Evolutionary conservation across 1,140 invertebrate species (phyloP), one percentile per base, ranked within the genome.

Genomic region (Oreohelix idahoensis): DNA sequence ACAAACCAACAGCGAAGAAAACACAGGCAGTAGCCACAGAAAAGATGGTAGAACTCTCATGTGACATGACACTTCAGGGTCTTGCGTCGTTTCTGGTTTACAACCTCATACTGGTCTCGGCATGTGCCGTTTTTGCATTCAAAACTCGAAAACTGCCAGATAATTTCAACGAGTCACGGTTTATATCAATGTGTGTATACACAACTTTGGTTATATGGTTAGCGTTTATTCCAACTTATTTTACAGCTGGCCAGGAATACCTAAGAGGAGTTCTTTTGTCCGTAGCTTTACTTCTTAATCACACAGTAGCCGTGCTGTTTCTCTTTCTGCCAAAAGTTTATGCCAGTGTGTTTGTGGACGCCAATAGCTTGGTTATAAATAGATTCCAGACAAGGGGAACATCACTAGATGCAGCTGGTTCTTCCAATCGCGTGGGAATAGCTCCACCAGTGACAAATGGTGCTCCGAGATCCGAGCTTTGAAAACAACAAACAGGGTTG

Each of bases 51-150:
- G 87, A 87, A 81, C 76, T 84, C 0, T 75, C 39, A 58, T 86
- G 87, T 42, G 73, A 75, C 39, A 45, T 42, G 39, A 75, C 73
- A 5, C 73, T 49, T 23, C 73, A 4, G 23, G 42, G 51, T 29
- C 53, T 86, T 49, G 20, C 63, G 69, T 74, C 84, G 66, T 85
- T 85, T 78, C 84, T 98, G 93, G 95, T 95, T 87, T 98, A 97
- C 94, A 97, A 97, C 0, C 96, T 97, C 86, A 93, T 97, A 42
- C 94, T 98, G 45, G 97, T 97, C 84, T 92, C 97, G 26, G 94
- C 97, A 5, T 97, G 97, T 91, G 97, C 96, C 0, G 94, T 97
- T 26, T 97, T 97, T 90, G 97, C 97, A 8, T 95, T 98, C 0
- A 94, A 97, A 73, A 88, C 88, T 20, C 74, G 89, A 1, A 75